A percentile compares a stretch with the other conserved stretches of the same genome.
Conservation (phyloP, 2,113 vertebrate species). For the Grallaria varia region DNA sequence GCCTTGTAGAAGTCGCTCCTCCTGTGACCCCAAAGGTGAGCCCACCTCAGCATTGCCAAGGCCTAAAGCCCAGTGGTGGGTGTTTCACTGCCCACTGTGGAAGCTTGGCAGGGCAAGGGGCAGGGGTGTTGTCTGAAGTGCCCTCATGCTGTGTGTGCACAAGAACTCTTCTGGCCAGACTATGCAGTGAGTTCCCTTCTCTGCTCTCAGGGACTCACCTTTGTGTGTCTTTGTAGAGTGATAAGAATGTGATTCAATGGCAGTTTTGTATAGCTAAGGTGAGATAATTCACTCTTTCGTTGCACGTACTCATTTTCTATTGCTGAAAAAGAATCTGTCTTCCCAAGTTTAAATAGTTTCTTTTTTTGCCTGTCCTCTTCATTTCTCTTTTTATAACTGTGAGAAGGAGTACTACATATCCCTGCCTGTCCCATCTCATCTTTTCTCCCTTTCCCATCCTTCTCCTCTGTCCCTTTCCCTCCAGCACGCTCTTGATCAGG, state of each 20-base stretch:
- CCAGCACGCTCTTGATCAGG: background rate
- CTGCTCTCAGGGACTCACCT: background rate
- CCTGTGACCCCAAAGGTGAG: background rate
- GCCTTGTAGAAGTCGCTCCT: background rate
- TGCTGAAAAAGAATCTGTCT: background rate
- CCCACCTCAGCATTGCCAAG: background rate
- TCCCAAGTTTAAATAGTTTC: background rate
- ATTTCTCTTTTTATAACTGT: background rate
- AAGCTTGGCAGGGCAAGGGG: background rate
- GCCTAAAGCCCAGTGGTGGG: background rate
- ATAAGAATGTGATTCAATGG: background rate
- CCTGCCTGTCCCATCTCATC: background rate
- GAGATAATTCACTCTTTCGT: background rate
- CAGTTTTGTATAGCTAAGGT: background rate
- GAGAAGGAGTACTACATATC: background rate
- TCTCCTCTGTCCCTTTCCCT: background rate
- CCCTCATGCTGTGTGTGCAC: background rate
- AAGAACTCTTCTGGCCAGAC: background rate
- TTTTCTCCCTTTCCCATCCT: background rate
- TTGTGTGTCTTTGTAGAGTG: background rate
- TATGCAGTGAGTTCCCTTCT: background rate
- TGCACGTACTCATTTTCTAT: background rate
- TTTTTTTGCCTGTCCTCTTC: background rate
- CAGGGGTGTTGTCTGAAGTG: background rate
- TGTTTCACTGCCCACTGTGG: fast-evolving